phyloP scores from a whole-genome alignment of 2,797 vertebrate species.

The Leucoraja ocellata region DNA sequence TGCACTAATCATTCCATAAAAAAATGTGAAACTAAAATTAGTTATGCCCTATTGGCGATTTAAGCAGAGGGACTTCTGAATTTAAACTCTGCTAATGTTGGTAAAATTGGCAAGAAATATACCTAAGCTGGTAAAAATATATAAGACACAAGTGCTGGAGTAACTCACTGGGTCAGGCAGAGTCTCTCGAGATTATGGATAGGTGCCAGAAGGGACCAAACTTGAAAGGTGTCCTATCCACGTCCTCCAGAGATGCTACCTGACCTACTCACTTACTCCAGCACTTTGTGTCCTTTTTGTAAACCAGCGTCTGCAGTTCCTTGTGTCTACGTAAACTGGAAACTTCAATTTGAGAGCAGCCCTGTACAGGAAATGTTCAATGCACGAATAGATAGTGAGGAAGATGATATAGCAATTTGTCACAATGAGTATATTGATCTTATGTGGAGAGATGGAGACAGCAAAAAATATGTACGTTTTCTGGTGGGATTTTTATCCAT shows the following conservation, averaged over 20 bases:
- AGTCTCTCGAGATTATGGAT: too few species aligned
- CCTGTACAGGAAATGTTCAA: background rate
- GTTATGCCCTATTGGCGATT: background rate
- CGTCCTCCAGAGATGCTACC: too few species aligned
- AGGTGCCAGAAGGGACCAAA: too few species aligned
- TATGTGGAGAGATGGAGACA: background rate
- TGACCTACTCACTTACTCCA: too few species aligned
- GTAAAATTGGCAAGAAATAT: background rate
- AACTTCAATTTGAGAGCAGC: background rate
- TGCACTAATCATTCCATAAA: background rate
- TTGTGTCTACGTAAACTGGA: too few species aligned
- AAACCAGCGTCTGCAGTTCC: too few species aligned
- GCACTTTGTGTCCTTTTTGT: too few species aligned
- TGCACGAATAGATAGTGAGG: background rate
- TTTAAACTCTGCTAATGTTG: background rate
- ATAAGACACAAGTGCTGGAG: too few species aligned
- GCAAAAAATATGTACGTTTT: background rate
- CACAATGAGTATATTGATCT: background rate
- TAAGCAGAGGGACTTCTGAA: background rate
- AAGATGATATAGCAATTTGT: background rate
- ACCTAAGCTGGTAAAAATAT: background rate
- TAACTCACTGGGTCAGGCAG: too few species aligned
- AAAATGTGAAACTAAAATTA: background rate
- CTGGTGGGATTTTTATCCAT: background rate
- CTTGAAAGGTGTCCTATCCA: too few species aligned